phyloP scores from a whole-genome alignment of 2,888 invertebrate species.

The Chrysotoxum bicinctum region DNA sequence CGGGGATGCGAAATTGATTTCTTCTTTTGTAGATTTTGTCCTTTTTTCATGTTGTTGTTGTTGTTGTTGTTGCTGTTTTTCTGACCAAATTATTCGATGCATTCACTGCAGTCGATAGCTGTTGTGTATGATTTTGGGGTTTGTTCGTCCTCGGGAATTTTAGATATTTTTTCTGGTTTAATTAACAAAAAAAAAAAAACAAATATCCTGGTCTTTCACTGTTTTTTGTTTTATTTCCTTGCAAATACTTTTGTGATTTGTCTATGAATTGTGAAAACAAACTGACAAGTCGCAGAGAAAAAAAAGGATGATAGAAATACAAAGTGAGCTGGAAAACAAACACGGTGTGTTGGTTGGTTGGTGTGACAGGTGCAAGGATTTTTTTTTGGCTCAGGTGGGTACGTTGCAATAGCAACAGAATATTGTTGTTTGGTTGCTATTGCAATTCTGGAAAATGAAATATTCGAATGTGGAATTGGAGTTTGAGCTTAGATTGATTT shows the following conservation, averaged over 20 bases:
- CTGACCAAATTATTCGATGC: conserved; percentile 3
- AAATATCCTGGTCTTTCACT: neutral
- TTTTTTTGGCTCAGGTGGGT: neutral
- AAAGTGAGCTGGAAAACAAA: conserved; percentile 33
- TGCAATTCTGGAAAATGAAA: neutral
- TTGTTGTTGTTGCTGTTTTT: neutral
- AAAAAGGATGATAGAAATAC: conserved; percentile 10
- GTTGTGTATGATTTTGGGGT: neutral
- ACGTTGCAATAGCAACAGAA: conserved; percentile 56
- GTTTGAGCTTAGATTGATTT: conserved; percentile 11
- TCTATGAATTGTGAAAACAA: conserved; percentile 38
- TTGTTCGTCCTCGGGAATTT: conserved; percentile 20
- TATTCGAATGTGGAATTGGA: neutral
- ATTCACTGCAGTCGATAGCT: neutral
- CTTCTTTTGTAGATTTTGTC: conserved; percentile 50
- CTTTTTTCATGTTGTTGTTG: conserved; percentile 44
- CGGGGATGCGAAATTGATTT: conserved; percentile 67
- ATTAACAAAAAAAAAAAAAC: neutral
- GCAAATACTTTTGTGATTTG: conserved; percentile 34
- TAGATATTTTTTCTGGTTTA: conserved; percentile 24
- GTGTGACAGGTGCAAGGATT: conserved; percentile 36
- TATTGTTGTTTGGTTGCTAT: conserved; percentile 50
- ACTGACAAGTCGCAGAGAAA: conserved; percentile 19
- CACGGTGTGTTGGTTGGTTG: conserved; percentile 5
- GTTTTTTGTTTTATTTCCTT: neutral